A percentile compares a stretch with the other conserved stretches of the same genome.
Conservation (phyloP, 2,113 vertebrate genomes). For the Paramormyrops kingsleyae region DNA sequence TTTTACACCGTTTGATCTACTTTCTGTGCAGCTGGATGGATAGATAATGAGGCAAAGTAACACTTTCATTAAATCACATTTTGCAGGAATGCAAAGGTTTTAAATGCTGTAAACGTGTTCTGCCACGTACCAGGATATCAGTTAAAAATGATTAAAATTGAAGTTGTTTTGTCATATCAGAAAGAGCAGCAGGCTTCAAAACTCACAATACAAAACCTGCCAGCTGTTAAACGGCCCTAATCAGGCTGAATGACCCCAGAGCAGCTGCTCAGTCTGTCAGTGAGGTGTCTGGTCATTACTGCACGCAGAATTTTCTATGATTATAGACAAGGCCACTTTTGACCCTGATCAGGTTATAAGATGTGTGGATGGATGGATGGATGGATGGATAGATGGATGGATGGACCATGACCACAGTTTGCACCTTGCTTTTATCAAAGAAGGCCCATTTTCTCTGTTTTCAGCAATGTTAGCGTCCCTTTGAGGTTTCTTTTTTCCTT, state of each 20-base stretch:
- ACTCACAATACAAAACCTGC: not conserved
- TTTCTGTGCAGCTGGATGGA: not conserved
- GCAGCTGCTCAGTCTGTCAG: not conserved
- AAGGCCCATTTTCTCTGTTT: not conserved
- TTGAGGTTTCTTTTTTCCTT: not conserved
- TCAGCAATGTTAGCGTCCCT: not conserved
- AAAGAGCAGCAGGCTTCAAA: not conserved
- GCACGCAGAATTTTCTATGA: not conserved
- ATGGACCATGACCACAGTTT: not conserved
- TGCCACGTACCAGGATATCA: not conserved
- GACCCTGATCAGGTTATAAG: not conserved
- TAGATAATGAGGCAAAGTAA: not conserved
- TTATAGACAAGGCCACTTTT: not conserved
- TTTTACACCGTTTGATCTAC: not conserved
- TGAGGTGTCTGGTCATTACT: not conserved
- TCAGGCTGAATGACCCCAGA: not conserved
- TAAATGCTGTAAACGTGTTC: not conserved
- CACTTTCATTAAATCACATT: not conserved
- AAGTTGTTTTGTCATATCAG: not conserved
- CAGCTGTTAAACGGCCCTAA: not conserved
- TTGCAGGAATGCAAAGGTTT: not conserved
- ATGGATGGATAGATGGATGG: not conserved
- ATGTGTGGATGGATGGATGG: not conserved
- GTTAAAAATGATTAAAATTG: not conserved
- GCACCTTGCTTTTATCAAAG: not conserved